Base-by-base conservation (phyloP, 2,113 vertebrate genomes). In the Pogona vitticeps region DNA sequence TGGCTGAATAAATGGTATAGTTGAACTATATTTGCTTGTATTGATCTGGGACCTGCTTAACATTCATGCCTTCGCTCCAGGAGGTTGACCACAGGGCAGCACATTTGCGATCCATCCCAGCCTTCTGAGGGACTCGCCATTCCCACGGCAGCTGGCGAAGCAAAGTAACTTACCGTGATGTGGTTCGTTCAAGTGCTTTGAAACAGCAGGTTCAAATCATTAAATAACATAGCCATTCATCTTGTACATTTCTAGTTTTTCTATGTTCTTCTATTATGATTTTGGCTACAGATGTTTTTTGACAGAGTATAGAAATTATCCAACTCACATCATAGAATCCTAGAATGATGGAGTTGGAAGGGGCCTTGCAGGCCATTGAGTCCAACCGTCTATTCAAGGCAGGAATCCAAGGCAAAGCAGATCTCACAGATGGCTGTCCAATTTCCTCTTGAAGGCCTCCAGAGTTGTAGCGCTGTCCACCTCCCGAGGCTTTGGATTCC, bases 21-120 rank as follows among this genome's bases (percentile, higher is more conserved):
- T 99, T 98, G 97, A 98, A 98, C 97, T 98, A 97, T 98, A 98
- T 98, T 98, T 98, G 97, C 97, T 97, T 97, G 96, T 98, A 98
- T 99, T 95, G 98, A 98, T 98, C 96, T 93, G 86, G 75, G 86
- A 93, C 93, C 97, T 98, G 97, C 94, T 99, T 98, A 98, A 97
- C 97, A 99, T 98, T 98, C 98, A 97, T 97, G 96, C 96, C 96
- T 96, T 95, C 92, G 92, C 97, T 97, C 96, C 94, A 85, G 82
- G 96, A 97, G 96, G 97, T 97, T 97, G 97, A 96, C 97, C 97
- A 97, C 94, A 93, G 97, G 97, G 96, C 96, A 96, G 91, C 93
- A 95, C 95, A 96, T 97, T 97, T 96, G 96, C 95, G 96, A 95
- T 95, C 94, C 95, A 89, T 93, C 91, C 93, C n/a, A 85, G 95